Base-by-base conservation (phyloP, 2,797 vertebrate genomes). In the Atherinosoma microstoma region DNA sequence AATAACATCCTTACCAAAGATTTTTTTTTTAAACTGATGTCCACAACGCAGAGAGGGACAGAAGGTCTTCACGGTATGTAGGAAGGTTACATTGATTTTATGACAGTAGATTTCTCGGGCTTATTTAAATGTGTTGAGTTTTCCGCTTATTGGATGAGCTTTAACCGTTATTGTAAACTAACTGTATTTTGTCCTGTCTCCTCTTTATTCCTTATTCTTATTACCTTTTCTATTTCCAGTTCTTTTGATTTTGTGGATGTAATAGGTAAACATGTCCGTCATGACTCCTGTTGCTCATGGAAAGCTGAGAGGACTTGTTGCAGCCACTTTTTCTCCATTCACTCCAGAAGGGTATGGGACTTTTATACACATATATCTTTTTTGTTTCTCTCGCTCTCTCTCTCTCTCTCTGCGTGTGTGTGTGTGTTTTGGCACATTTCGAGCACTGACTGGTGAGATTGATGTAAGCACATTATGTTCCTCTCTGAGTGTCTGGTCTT, bases 291-390 rank as follows among this genome's bases (percentile, higher is more conserved):
- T 77, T 8, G 2, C 45, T 4, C 77, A 79, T 12, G 93, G 90
- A 82, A 96, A 92, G 64, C 79, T 96, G 24, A 89, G 79, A 6
- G 96, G 97, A 49, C 94, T 99, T 6, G 90, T 99, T 47, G 97
- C 97, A 49, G 98, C 98, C 13, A 95, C 97, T 0, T 90, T 99
- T 78, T 98, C 97, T 8, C 98, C 98, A 0, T 93, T 99, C 84
- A 97, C 94, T 2, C 15, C 89, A 1, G 49, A 96, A 56, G 95
- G 96, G 98, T 99, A 93, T 94, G 87, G 13, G 13, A 4, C 4
- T 10, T 24, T 45, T 0, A 30, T 0, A 27, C 58, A 24, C 2
- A 2, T 9, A 29, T 30, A 1, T 2, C 1, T 10, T 32, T 22
- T 24, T 2, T 53, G 3, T 54, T 54, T 35, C 20, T 30, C 9